phyloP scores from a whole-genome alignment of 1,140 invertebrate genomes.

The Pseudomyrmex pallidus region DNA sequence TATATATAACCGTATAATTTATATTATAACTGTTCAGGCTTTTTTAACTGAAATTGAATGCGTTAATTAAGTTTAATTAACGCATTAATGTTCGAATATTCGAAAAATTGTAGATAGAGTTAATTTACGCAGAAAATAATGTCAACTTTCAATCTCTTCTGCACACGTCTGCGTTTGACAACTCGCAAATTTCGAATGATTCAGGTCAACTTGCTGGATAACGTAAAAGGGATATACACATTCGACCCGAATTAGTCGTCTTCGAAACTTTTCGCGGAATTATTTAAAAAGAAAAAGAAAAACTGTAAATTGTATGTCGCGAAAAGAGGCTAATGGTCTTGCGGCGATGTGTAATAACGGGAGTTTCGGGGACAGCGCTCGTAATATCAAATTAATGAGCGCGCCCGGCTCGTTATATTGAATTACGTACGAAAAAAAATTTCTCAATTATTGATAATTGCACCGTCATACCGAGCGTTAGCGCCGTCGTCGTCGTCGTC shows the following conservation, averaged over 20 bases:
- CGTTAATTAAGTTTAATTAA: too few relatives aligned
- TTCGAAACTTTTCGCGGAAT: conserved; percentile 5
- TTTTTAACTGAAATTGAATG: too few relatives aligned
- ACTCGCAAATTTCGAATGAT: background rate
- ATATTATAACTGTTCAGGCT: too few relatives aligned
- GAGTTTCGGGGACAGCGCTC: conserved; percentile 43
- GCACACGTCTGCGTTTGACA: background rate
- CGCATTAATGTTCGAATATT: too few relatives aligned
- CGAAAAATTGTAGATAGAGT: too few relatives aligned
- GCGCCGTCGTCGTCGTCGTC: background rate
- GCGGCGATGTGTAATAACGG: conserved; percentile 49
- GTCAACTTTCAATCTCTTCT: too few relatives aligned
- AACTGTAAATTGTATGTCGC: conserved; percentile 27
- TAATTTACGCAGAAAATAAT: too few relatives aligned
- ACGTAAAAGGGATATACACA: background rate
- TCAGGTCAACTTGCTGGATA: background rate
- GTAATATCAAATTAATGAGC: conserved; percentile 64
- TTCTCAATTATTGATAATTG: conserved; percentile 70
- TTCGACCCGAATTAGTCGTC: conserved; percentile 17
- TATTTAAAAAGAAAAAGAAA: background rate
- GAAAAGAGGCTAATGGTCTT: conserved; percentile 48
- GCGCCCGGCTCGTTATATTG: conserved; percentile 54
- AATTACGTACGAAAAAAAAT: conserved; percentile 66
- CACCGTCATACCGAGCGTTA: conserved; percentile 24
- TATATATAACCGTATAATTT: too few relatives aligned